Base-by-base conservation (phyloP, 2,113 vertebrate species). In the Anguilla rostrata region DNA sequence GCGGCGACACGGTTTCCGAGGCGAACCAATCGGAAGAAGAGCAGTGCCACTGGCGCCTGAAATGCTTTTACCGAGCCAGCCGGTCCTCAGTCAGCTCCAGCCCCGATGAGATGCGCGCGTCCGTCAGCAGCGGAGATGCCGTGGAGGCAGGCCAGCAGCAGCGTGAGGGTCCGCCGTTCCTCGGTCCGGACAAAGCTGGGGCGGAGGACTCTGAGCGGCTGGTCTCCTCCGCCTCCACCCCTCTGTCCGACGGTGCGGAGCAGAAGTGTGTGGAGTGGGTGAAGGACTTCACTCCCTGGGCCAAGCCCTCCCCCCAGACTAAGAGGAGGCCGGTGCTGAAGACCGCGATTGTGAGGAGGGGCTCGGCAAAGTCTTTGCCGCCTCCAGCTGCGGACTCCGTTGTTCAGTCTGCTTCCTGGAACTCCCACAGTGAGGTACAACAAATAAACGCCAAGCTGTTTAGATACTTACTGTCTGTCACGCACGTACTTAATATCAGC, bases 231-330 rank as follows among this genome's bases (percentile, higher is more conserved):
- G 6, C 49, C 29, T 82, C 86, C 0, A 11, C 82, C 5, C 85
- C 80, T 82, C 87, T 97, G 89, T 87, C 91, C 22, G 93, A 94
- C 75, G 4, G 86, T 86, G 85, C 95, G 57, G 96, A 98, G 91
- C 92, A 94, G 79, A 99, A 95, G 90, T 95, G 96, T 88, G 88
- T 96, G 90, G 87, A 89, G 0, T 99, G 98, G 98, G 95, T 97
- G 93, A 96, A 92, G 41, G 93, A 93, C 11, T 97, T 93, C 90
- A 92, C 92, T 89, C 87, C 96, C 6, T 99, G 98, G 98, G 92
- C 94, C 88, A 93, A 95, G 93, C 93, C 96, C 86, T 92, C 93
- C 49, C 91, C 92, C 39, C 92, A 96, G 92, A 96, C 94, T 87
- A 92, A 95, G 87, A 93, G 88, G 83, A 97, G 95, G 83, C 91